These are phyloP conservation scores for Pundamilia nyererei DNA, from an alignment of 2,113 vertebrate species.

Conservation along the genomic window DNA sequence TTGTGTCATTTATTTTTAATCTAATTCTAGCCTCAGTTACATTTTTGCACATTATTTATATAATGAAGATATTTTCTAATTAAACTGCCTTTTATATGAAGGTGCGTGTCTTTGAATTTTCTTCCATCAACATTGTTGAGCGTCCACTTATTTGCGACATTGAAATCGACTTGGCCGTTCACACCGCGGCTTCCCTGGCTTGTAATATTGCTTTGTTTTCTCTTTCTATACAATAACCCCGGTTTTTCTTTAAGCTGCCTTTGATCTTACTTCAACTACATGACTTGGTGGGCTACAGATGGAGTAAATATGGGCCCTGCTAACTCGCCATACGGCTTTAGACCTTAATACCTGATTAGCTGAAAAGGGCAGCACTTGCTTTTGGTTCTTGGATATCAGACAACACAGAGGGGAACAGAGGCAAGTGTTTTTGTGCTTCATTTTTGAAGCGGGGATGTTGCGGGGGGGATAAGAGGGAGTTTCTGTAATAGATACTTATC, in stretches of 20 bases:
- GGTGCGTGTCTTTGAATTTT: neutral
- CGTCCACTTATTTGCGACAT: neutral
- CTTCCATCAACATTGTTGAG: neutral
- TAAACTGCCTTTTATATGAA: constrained; percentile 49
- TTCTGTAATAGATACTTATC: constrained; percentile 86
- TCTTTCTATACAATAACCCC: constrained; percentile 28
- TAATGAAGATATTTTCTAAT: constrained; percentile 46
- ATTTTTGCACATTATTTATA: constrained; percentile 56
- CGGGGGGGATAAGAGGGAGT: constrained; percentile 68
- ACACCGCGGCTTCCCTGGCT: neutral
- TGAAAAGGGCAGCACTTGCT: constrained; percentile 76
- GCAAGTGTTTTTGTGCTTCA: constrained; percentile 74
- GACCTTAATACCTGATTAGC: constrained; percentile 78
- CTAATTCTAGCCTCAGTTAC: neutral
- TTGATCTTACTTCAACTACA: constrained; percentile 67
- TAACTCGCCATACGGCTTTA: constrained; percentile 69
- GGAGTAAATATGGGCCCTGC: constrained; percentile 77
- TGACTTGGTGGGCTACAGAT: constrained; percentile 73
- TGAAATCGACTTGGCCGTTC: neutral
- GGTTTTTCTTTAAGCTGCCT: constrained; percentile 58
- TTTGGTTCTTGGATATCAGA: constrained; percentile 70
- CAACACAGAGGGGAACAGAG: constrained; percentile 63
- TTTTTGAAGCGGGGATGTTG: constrained; percentile 69
- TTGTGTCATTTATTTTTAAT: neutral
- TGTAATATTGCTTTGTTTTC: neutral